Conservation (phyloP, 2,888 invertebrate species). For the Polyommatus icarus region DNA sequence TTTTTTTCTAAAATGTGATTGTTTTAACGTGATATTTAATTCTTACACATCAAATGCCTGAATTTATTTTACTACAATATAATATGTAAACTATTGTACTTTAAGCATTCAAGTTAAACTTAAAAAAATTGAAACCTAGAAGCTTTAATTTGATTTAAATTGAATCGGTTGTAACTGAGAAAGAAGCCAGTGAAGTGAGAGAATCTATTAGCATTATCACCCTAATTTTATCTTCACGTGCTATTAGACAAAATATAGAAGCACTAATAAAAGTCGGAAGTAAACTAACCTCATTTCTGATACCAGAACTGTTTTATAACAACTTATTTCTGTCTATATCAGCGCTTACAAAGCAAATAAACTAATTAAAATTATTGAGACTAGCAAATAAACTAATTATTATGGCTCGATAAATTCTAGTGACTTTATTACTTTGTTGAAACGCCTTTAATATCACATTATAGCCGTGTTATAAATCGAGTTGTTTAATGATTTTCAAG, state of each 20-base stretch:
- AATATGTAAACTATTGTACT: too few relatives aligned
- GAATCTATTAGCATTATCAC: neutral
- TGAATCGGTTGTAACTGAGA: neutral
- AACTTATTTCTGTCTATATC: neutral
- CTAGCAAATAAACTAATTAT: neutral
- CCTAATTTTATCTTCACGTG: constrained; percentile 5
- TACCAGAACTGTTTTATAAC: neutral
- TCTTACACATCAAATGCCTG: neutral
- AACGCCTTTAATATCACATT: neutral
- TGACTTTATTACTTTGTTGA: constrained; percentile 21
- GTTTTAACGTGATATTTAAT: neutral
- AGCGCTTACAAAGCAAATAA: constrained; percentile 11
- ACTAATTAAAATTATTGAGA: constrained; percentile 15
- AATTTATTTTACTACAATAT: neutral
- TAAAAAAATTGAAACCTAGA: neutral
- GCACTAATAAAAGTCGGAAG: neutral
- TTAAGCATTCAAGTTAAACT: neutral
- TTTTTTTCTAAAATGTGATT: too few relatives aligned
- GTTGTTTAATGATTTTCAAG: neutral
- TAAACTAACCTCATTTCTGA: neutral
- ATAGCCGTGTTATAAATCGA: neutral
- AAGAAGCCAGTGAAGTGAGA: neutral
- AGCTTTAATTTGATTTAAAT: neutral
- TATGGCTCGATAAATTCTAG: neutral
- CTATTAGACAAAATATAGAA: neutral